These are phyloP conservation scores for Tetragonisca angustula DNA, from an alignment of 2,888 invertebrate genomes.

Conservation along the genomic window DNA sequence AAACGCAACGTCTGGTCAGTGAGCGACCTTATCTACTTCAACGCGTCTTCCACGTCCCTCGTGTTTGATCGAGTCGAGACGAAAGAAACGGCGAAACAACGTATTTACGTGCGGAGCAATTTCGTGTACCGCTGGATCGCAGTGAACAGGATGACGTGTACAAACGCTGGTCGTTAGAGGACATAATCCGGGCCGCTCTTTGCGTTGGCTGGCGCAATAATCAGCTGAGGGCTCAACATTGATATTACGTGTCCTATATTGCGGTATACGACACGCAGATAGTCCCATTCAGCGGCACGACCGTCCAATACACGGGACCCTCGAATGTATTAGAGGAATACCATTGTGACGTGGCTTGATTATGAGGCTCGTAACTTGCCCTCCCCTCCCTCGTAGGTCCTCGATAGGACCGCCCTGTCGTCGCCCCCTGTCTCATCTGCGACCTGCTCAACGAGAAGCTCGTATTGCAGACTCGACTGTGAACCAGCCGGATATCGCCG, in stretches of 20 bases:
- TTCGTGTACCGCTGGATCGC: background rate
- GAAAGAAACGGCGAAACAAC: background rate
- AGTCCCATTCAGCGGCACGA: conserved; percentile 64
- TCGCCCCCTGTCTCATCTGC: conserved; percentile 28
- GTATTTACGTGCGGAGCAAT: conserved; percentile 7
- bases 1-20: background rate
- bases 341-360: conserved; percentile 72
- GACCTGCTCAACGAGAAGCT: conserved; percentile 45
- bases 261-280: conserved; percentile 51
- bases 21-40: conserved; percentile 4
- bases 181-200: conserved; percentile 45
- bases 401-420: conserved; percentile 25
- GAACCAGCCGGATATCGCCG: conserved; percentile 43
- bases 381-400: conserved; percentile 34
- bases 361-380: conserved; percentile 61
- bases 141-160: conserved; percentile 5
- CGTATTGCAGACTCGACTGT: conserved; percentile 39
- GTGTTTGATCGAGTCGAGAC: too few relatives aligned
- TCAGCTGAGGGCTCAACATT: conserved; percentile 56
- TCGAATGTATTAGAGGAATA: conserved; percentile 64
- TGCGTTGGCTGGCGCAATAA: conserved; percentile 59
- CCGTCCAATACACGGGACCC: conserved; percentile 54
- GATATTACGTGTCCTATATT: conserved; percentile 63
- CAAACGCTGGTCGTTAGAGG: conserved; percentile 38
- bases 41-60: background rate